Evolutionary conservation across 2,113 vertebrate species (phyloP), one percentile per base, ranked within the genome.

Genomic region (Gambusia affinis): DNA sequence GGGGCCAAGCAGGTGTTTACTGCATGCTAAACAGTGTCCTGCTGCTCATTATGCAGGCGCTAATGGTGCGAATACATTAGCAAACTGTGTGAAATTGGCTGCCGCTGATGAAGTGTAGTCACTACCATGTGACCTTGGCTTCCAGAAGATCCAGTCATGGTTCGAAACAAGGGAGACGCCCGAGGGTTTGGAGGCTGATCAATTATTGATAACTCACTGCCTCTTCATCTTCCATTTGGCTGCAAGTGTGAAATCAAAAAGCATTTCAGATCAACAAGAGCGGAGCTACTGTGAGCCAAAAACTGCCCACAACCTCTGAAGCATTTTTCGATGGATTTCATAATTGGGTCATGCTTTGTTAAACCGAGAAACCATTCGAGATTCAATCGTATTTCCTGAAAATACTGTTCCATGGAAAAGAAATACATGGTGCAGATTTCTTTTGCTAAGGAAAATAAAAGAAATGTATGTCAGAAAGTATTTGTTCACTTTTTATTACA

Each of bases 11-110:
- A 81, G 88, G 80, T 89, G 90, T 93, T 93, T 85, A 79, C 69
- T 80, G 89, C 87, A 89, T 91, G 78, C 85, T 86, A 90, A 93
- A 78, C 83, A 85, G 80, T 24, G 77, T 67, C 83, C 81, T 72
- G 81, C 87, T 76, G 76, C 80, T 89, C 81, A 80, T 90, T 85
- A 87, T 79, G 75, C 73, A n/a, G 37, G 39, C 33, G 60, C 62
- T 88, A 86, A 88, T 84, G 79, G 65, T 57, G 72, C 64, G 82
- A 87, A 88, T 74, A 64, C 79, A 83, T 91, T 82, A 86, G 70
- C 42, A 8, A 66, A 66, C 44, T 2, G 61, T 70, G 76, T 80
- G 79, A 70, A 75, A 66, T 69, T 57, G 68, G 79, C 35, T 75
- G 57, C 30, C 57, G 62, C 71, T 61, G 63, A 72, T 71, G 69